Conservation (phyloP, 2,797 vertebrate genomes). For the Rhabdomys pumilio region DNA sequence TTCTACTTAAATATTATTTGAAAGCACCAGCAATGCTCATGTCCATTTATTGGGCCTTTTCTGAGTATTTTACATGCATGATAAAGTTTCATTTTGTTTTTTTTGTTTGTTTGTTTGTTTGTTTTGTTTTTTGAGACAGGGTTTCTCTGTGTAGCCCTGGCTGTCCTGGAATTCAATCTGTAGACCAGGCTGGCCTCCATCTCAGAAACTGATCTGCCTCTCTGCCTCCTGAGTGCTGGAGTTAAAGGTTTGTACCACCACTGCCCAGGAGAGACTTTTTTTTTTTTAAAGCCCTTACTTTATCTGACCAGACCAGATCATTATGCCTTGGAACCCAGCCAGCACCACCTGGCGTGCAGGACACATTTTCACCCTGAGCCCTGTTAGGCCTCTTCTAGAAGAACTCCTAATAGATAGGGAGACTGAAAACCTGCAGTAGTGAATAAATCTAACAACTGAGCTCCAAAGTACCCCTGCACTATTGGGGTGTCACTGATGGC, state of each 20-base stretch:
- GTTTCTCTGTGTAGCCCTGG: not conserved
- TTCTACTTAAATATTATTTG: not conserved
- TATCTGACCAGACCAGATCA: not conserved
- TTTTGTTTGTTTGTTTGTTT: too few relatives aligned
- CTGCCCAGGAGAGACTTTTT: not conserved
- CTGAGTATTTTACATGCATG: not conserved
- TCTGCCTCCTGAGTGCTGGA: not conserved
- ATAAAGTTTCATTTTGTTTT: not conserved
- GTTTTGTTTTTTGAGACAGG: not conserved
- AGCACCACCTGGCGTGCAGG: not conserved
- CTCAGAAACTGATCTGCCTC: not conserved
- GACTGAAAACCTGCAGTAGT: not conserved
- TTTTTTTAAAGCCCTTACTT: not conserved
- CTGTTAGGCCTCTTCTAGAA: not conserved
- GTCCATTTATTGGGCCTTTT: not conserved
- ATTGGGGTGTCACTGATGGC: not conserved
- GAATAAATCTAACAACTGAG: not conserved
- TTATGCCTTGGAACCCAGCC: not conserved
- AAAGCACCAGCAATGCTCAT: not conserved
- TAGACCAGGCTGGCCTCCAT: not conserved
- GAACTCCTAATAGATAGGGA: not conserved
- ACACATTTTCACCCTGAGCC: not conserved
- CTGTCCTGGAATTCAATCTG: not conserved
- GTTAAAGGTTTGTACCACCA: not conserved
- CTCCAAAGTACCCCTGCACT: not conserved